Evolutionary conservation across 2,888 invertebrate species (phyloP).

Genomic region (Scaptomyza flava): DNA sequence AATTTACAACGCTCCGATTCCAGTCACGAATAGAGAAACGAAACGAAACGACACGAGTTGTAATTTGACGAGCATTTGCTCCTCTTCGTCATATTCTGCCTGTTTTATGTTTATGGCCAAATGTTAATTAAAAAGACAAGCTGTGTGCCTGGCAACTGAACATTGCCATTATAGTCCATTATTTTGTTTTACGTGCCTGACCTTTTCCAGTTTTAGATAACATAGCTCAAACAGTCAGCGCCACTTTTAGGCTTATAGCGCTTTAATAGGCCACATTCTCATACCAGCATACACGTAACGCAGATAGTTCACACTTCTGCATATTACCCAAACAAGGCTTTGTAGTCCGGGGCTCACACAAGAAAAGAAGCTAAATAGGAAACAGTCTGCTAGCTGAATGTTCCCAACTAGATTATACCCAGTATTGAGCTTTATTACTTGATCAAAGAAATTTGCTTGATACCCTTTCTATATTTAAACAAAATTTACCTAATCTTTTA

Average conservation of each 20-base stretch:
- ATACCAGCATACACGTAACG: slow-evolving; percentile 24
- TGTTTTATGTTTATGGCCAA: slow-evolving; percentile 45
- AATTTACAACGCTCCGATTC: slow-evolving; percentile 22
- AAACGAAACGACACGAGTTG: background rate
- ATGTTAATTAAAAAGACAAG: slow-evolving; percentile 69
- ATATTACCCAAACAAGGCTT: slow-evolving; percentile 58
- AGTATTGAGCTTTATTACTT: background rate
- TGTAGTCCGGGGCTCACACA: slow-evolving; percentile 12
- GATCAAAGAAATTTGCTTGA: background rate
- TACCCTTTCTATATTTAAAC: too few species aligned
- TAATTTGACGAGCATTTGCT: background rate
- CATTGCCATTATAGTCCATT: slow-evolving; percentile 35
- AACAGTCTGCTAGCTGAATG: background rate
- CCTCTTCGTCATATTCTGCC: slow-evolving; percentile 16
- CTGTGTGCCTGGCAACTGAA: slow-evolving; percentile 10
- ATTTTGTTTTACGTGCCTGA: slow-evolving; percentile 40
- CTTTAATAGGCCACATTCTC: slow-evolving; percentile 41
- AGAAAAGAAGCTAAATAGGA: slow-evolving; percentile 3
- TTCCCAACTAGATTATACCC: background rate
- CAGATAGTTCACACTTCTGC: slow-evolving; percentile 50
- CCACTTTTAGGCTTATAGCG: slow-evolving; percentile 38
- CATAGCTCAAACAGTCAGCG: slow-evolving; percentile 28
- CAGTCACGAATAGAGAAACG: background rate
- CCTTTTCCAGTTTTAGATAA: slow-evolving; percentile 40
- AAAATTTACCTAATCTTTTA: too few species aligned